A percentile compares a stretch with the other conserved stretches of the same genome.
These are phyloP conservation scores for Callimorpha dominula DNA, from an alignment of 2,888 invertebrate species.

Conservation along the genomic window DNA sequence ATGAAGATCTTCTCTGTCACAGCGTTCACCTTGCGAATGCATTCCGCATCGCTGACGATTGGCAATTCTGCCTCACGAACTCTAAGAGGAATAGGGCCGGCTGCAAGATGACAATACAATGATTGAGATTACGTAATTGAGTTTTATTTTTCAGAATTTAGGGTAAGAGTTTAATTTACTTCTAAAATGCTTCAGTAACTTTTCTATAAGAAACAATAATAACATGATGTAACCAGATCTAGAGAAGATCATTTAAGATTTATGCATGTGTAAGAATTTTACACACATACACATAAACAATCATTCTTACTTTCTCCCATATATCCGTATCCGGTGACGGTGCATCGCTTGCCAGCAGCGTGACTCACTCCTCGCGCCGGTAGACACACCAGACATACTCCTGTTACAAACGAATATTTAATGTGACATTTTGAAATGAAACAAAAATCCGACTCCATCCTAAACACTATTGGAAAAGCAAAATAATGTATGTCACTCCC, in stretches of 20 bases:
- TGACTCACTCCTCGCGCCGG: constrained; percentile 96
- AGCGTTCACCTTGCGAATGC: constrained; percentile 96
- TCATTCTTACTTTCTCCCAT: constrained; percentile 94
- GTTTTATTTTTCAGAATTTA: not conserved
- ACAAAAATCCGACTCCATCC: no score
- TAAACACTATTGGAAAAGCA: no score
- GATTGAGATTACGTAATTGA: not conserved
- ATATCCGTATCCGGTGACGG: constrained; percentile 97
- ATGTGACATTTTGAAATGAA: no score
- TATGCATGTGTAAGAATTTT: no score
- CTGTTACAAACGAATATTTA: constrained; percentile 42
- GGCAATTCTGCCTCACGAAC: constrained; percentile 97
- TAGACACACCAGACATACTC: constrained; percentile 92
- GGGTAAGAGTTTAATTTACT: not conserved
- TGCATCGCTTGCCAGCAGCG: constrained; percentile 96
- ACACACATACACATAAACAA: not conserved
- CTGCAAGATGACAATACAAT: constrained; percentile 71
- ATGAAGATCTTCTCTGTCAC: constrained; percentile 98
- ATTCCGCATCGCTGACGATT: constrained; percentile 96
- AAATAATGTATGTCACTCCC: no score
- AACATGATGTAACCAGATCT: no score
- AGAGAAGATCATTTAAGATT: no score
- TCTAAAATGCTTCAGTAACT: no score
- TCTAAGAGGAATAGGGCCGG: constrained; percentile 95
- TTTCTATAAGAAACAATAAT: no score